phyloP scores from a whole-genome alignment of 37 sponge, comb jelly and placozoan species.

The Beroe ovata region DNA sequence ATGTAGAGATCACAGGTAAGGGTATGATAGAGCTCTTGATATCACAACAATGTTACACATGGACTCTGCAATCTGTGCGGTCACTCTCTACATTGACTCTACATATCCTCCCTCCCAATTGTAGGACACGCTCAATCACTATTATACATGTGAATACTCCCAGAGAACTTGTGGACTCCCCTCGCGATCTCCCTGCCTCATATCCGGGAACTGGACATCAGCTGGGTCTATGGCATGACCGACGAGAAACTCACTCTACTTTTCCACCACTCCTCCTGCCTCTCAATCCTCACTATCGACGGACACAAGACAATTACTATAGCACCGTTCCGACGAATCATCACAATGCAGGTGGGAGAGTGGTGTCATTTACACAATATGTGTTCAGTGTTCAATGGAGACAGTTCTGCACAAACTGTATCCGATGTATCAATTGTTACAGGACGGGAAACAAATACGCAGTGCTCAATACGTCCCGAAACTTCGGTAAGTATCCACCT shows the following conservation, averaged over 20 bases:
- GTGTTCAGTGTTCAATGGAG: too few relatives aligned
- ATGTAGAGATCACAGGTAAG: conserved; percentile 42
- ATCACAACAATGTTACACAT: too few relatives aligned
- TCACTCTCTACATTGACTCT: too few relatives aligned
- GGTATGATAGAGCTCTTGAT: too few relatives aligned
- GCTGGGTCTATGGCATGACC: conserved; percentile 50
- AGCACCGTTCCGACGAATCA: background rate
- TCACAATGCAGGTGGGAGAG: conserved; percentile 6
- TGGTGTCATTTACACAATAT: too few relatives aligned
- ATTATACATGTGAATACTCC: too few relatives aligned
- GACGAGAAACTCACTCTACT: conserved; percentile 1
- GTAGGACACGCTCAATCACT: too few relatives aligned
- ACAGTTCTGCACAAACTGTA: too few relatives aligned
- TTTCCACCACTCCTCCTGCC: background rate
- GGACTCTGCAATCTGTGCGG: too few relatives aligned
- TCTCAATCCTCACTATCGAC: conserved; percentile 36
- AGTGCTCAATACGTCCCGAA: conserved; percentile 45
- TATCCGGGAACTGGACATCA: background rate
- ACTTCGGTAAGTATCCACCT: conserved; percentile 14
- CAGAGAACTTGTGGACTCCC: conserved; percentile 6
- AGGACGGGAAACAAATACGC: conserved; percentile 9
- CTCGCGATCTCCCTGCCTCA: background rate
- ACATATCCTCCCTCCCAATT: too few relatives aligned
- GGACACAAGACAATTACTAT: conserved; percentile 56
- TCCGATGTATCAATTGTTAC: too few relatives aligned